A percentile compares a stretch with the other conserved stretches of the same genome.
These are phyloP conservation scores for Simalia tracyae DNA, from an alignment of 2,797 vertebrate genomes.

Conservation along the genomic window DNA sequence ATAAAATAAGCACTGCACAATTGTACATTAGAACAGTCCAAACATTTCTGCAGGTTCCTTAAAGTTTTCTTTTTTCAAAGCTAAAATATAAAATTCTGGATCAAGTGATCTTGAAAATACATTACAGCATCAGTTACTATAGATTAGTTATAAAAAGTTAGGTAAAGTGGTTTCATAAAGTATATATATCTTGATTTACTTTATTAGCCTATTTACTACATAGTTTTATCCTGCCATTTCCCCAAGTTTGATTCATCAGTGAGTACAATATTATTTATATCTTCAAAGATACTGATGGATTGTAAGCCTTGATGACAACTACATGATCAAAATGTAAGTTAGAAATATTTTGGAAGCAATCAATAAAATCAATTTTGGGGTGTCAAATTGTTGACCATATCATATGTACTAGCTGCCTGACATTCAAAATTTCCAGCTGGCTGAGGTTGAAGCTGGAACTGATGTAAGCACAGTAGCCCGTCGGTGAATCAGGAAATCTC, in stretches of 20 bases:
- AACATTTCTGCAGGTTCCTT: neutral
- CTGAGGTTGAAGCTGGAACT: neutral
- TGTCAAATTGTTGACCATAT: neutral
- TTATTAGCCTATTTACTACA: neutral
- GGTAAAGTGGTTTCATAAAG: neutral
- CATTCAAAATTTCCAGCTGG: neutral
- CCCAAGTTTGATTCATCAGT: neutral
- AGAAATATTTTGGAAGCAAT: neutral
- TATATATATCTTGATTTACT: neutral
- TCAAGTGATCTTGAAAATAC: conserved; percentile 33
- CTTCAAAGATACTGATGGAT: neutral
- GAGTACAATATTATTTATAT: neutral
- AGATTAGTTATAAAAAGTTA: neutral
- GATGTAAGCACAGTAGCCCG: neutral
- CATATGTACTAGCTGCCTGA: neutral
- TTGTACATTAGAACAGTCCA: accelerated
- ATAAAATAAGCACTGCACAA: conserved; percentile 17
- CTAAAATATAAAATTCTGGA: neutral
- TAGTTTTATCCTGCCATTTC: neutral
- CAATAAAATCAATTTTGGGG: neutral
- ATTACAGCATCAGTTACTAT: neutral
- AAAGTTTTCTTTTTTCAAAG: conserved; percentile 14
- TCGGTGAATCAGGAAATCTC: neutral
- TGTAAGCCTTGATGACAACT: neutral
- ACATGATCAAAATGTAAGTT: neutral